Conservation (phyloP, 2,888 invertebrate genomes). For the Osmoderma eremita region DNA sequence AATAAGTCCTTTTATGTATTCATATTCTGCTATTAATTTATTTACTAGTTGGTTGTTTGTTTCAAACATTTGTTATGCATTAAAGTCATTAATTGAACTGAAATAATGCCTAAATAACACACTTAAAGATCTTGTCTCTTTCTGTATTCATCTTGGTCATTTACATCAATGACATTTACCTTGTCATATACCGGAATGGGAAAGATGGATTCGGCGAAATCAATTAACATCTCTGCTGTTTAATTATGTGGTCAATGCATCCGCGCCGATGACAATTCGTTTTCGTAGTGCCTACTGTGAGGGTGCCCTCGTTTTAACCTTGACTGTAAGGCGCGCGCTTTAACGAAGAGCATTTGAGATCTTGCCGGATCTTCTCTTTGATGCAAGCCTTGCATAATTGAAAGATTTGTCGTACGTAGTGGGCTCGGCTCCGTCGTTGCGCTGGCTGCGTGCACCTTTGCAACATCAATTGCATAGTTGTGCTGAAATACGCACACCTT, state of each 20-base stretch:
- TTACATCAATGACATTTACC: not conserved
- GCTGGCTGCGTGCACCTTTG: too few relatives aligned
- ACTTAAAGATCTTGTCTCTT: too few relatives aligned
- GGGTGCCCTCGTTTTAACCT: not conserved
- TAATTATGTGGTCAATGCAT: slow-evolving; percentile 26
- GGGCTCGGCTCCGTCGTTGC: too few relatives aligned
- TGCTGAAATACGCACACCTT: too few relatives aligned
- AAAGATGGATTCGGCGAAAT: not conserved
- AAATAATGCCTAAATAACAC: too few relatives aligned
- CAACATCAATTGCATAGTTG: too few relatives aligned
- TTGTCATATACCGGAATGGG: not conserved
- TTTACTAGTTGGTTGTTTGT: too few relatives aligned
- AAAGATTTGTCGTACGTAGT: slow-evolving; percentile 1
- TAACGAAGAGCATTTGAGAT: slow-evolving; percentile 2
- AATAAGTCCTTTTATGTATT: too few relatives aligned
- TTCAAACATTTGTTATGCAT: too few relatives aligned
- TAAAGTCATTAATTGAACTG: too few relatives aligned
- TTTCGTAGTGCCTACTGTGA: slow-evolving; percentile 1
- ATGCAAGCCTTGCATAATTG: slow-evolving; percentile 13
- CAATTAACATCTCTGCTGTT: slow-evolving; percentile 8
- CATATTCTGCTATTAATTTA: too few relatives aligned
- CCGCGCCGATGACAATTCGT: slow-evolving; percentile 9
- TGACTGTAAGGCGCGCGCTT: too few relatives aligned
- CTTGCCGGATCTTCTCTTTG: slow-evolving; percentile 9
- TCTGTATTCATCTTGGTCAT: not conserved